Evolutionary conservation across 2,888 invertebrate species (phyloP), one percentile per base, ranked within the genome.

Genomic region (Glaucopsyche alexis): DNA sequence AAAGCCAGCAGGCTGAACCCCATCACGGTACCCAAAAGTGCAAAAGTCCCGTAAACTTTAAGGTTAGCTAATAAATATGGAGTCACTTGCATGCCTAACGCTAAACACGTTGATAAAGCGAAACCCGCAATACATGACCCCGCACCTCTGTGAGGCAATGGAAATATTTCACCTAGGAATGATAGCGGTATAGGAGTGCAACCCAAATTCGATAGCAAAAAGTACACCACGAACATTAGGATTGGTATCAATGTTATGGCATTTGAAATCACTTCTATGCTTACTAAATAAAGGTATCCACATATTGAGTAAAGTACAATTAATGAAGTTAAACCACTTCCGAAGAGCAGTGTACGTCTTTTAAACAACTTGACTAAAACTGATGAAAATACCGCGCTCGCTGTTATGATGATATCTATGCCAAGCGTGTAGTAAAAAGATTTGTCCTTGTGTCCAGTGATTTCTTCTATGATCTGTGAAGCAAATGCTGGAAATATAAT

Each of bases 161-260:
- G 90, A 50, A 85, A 85, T 6, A 90, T 74, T 77, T 90, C 90
- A 0, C 90, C 90, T 40, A 87, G 74, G 14, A 90, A 79, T 2
- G 85, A 84, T 13, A 87, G 74, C 1, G 90, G 85, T 71, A 90
- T 87, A 0, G 87, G 83, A 11, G 87, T 84, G 72, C 88, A 86
- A 1, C 89, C 90, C 19, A 89, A 81, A 76, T 88, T 90, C 0
- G 81, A 81, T 29, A 88, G 74, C 16, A 87, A 78, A 69, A 87
- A 87, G 75, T 84, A 89, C 0, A 81, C 47, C 0, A 81, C 79
- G 29, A 88, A 86, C n/a, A 89, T 64, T 0, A 77, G 50, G 19
- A 85, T 74, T 0, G 87, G 82, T 72, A 89, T 78, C 82, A 82
- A 84, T 0, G 80, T 47, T 38, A 77, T 79, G 4, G 80, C 78